Conservation (phyloP, 2,888 invertebrate species). For the Clivina fossor region DNA sequence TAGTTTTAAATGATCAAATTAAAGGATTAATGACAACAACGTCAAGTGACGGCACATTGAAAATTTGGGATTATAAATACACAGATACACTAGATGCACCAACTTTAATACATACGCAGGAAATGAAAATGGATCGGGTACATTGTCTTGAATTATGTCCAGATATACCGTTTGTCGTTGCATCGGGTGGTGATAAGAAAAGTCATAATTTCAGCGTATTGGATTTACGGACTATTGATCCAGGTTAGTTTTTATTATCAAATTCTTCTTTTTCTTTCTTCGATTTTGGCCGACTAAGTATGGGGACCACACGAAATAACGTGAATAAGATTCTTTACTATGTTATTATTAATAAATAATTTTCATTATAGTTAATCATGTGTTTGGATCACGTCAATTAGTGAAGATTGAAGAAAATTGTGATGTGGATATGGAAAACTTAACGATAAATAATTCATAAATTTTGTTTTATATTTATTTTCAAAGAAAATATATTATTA, state of each 20-base stretch:
- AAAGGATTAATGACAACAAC: constrained; percentile 77
- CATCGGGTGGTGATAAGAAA: constrained; percentile 83
- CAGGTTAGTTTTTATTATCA: constrained; percentile 54
- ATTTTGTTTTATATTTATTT: background rate
- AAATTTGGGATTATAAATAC: constrained; percentile 76
- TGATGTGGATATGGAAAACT: constrained; percentile 26
- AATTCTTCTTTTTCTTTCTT: background rate
- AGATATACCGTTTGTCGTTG: constrained; percentile 79
- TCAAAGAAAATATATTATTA: too few species aligned
- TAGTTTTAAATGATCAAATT: constrained; percentile 70
- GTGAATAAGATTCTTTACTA: background rate
- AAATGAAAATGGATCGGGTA: constrained; percentile 69
- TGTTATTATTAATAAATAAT: background rate
- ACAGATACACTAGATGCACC: constrained; percentile 48
- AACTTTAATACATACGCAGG: constrained; percentile 54
- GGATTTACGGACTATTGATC: constrained; percentile 61
- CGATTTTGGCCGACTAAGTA: background rate
- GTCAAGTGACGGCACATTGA: constrained; percentile 78
- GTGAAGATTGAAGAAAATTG: constrained; percentile 36
- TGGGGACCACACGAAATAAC: background rate
- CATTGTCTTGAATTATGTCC: constrained; percentile 76
- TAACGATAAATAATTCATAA: constrained; percentile 29
- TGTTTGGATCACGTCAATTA: constrained; percentile 56
- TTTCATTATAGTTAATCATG: constrained; percentile 53
- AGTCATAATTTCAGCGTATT: constrained; percentile 71